Conservation (phyloP, 2,797 vertebrate genomes). For the Neoniphon sammara region DNA sequence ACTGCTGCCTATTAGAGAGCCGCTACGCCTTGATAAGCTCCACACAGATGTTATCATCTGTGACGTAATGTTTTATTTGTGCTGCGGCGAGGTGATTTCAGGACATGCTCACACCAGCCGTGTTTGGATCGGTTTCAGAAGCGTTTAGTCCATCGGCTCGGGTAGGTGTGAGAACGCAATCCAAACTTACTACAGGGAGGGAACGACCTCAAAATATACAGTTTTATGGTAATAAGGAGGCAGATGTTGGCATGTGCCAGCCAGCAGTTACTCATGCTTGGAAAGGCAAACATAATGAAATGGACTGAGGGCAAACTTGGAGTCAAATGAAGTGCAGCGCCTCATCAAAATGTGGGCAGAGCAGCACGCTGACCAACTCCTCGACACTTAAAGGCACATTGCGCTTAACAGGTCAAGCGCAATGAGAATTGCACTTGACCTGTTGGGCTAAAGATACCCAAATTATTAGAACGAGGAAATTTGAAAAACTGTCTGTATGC, state of each 20-base stretch:
- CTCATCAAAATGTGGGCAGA: background rate
- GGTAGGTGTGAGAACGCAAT: background rate
- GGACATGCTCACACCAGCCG: background rate
- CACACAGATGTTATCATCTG: conserved; percentile 49
- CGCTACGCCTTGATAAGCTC: background rate
- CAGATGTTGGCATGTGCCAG: background rate
- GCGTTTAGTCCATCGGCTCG: background rate
- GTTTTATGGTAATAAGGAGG: too few species aligned
- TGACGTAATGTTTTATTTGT: conserved; percentile 24
- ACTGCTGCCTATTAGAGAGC: conserved; percentile 18
- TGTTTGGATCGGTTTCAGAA: background rate
- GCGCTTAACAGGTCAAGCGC: too few species aligned
- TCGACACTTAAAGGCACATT: too few species aligned
- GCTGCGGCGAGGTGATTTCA: background rate
- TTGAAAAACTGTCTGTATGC: too few species aligned
- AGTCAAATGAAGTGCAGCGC: background rate
- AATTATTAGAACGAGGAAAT: too few species aligned
- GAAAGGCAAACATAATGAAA: background rate
- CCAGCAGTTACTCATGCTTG: background rate
- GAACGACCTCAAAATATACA: background rate
- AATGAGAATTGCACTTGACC: too few species aligned
- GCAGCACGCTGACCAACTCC: too few species aligned
- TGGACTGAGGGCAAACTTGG: background rate
- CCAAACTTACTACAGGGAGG: background rate
- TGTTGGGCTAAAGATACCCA: too few species aligned